Percentiles rank a stretch among this genome's conserved stretches.
These are phyloP conservation scores for Canis aureus DNA, from an alignment of 2,113 vertebrate genomes.

Conservation along the genomic window DNA sequence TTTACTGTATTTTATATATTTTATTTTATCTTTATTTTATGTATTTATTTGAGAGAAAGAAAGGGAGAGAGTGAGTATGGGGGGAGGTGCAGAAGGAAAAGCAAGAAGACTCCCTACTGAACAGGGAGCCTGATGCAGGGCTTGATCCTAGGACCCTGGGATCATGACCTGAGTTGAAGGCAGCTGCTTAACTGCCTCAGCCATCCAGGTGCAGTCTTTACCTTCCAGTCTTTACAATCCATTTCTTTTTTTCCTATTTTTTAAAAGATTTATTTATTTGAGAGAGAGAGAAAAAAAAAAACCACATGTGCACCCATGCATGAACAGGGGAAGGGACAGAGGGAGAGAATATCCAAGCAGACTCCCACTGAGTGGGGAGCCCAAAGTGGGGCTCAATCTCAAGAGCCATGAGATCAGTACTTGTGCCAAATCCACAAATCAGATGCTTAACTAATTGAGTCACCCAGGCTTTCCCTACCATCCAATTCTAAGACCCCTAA, in stretches of 20 bases:
- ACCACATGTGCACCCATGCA: not conserved
- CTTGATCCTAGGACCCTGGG: not conserved
- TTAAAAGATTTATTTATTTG: not conserved
- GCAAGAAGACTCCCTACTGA: not conserved
- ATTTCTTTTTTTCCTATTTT: not conserved
- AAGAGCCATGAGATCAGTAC: not conserved
- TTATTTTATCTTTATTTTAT: not conserved
- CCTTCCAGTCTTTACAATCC: not conserved
- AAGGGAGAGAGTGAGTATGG: not conserved
- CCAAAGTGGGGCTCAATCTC: not conserved
- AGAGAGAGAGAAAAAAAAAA: not conserved
- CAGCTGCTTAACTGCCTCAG: not conserved
- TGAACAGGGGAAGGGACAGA: not conserved
- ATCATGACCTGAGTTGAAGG: not conserved
- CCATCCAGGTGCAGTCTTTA: not conserved
- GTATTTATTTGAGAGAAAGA: not conserved
- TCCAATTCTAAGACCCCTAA: not conserved
- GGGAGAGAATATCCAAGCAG: not conserved
- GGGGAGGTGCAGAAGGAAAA: not conserved
- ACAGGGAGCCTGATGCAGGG: not conserved
- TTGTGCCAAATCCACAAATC: not conserved
- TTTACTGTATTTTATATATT: no score
- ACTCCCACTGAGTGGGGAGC: not conserved
- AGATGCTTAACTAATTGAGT: not conserved
- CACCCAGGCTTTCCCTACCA: not conserved